Base-by-base conservation (phyloP, 1,140 invertebrate species). In the Temnothorax longispinosus region DNA sequence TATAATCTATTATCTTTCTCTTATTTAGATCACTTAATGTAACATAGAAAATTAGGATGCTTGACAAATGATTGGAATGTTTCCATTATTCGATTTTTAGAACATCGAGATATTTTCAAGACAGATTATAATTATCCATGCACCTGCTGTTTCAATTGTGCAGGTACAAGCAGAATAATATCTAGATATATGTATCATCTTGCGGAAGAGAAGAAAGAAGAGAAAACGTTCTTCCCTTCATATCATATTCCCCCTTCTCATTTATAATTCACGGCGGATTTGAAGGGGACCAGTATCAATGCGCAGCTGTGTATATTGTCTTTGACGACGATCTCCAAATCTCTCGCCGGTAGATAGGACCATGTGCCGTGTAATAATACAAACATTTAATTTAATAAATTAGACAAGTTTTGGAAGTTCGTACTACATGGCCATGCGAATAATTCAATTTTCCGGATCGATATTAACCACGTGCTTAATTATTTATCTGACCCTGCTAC, bases 401-500 rank as follows among this genome's bases (percentile, higher is more conserved):
- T 56, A 56, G 38, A 56, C 54, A 21, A n/a, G 11, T 44, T 47
- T 41, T 15, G 50, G 11, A 35, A 65, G 11, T n/a, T 54, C 15
- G 21, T 52, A 21, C 6, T 11, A 27, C 41, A 27, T 21, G 32
- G 18, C 27, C 38, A 56, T 15, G 62, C 27, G 15, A 81, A 81
- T 69, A 81, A 71, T 71, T 71, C 64, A 71, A 81, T 81, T 71
- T 71, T 44, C 35, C 78, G 21, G 64, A 81, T 81, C 78, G 21
- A 81, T 71, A 21, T 71, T 71, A 44, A 71, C 64, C 65, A 81
- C 78, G 38, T 71, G 35, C 21, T 52, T 81, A 71, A 81, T 81
- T 81, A 81, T 81, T 81, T 81, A 81, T 81, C 78, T 67, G 32
- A 67, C n/a, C 76, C 44, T 44, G 52, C 78, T 71, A 56, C 52